Conservation (phyloP, 2,797 vertebrate genomes). For the Eulemur rubriventer region DNA sequence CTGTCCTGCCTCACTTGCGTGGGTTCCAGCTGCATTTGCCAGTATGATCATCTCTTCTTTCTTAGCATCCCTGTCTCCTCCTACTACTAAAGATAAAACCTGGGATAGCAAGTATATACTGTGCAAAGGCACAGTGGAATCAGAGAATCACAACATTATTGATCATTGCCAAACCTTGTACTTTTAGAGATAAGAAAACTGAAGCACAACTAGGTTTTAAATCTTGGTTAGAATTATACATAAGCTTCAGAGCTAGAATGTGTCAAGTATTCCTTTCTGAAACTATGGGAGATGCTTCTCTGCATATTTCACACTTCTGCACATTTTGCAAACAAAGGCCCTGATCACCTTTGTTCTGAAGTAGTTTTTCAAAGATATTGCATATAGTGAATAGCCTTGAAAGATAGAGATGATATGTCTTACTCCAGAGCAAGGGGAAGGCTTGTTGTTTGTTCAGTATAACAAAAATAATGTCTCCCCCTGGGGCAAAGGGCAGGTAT, state of each 20-base stretch:
- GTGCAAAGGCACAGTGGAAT: not conserved
- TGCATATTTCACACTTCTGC: not conserved
- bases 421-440: not conserved
- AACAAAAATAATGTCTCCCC: conserved; percentile 12
- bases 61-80: not conserved
- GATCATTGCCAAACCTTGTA: not conserved
- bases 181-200: not conserved
- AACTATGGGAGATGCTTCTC: not conserved
- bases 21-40: not conserved
- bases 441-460: not conserved
- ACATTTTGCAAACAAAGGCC: not conserved
- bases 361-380: conserved; percentile 7
- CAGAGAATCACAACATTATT: not conserved
- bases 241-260: not conserved
- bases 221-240: not conserved
- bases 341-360: not conserved
- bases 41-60: not conserved
- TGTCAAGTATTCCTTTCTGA: not conserved
- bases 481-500: not conserved
- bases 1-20: not conserved
- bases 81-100: not conserved
- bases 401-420: not conserved
- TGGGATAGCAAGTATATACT: not conserved
- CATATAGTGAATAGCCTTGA: not conserved
- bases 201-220: not conserved